Conservation (phyloP, 2,888 invertebrate genomes). For the Trichopria drosophilae region DNA sequence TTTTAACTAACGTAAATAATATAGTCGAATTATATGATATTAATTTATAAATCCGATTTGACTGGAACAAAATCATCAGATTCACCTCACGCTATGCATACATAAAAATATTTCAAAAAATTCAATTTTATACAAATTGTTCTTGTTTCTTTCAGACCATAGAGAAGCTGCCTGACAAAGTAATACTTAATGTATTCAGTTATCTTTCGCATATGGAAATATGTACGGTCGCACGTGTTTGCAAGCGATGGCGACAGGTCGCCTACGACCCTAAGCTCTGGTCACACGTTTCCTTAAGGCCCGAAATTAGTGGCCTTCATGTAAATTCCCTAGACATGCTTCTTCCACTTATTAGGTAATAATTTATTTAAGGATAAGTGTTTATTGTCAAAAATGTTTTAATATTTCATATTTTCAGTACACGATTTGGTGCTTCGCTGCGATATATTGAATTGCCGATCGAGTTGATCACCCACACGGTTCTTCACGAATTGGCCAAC, state of each 20-base stretch:
- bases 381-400: conserved; percentile 1
- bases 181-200: conserved; percentile 89
- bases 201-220: conserved; percentile 93
- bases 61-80: too few species aligned
- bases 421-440: conserved; percentile 84
- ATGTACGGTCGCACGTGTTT: conserved; percentile 89
- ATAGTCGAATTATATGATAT: too few species aligned
- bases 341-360: conserved; percentile 77
- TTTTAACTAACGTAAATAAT: too few species aligned
- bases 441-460: conserved; percentile 92
- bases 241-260: conserved; percentile 93
- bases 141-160: conserved; percentile 78
- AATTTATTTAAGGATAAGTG: conserved; percentile 14
- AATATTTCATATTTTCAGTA: conserved; percentile 57
- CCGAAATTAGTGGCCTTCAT: conserved; percentile 93
- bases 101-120: too few species aligned
- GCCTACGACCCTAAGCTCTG: conserved; percentile 95
- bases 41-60: too few species aligned
- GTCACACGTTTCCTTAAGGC: conserved; percentile 93
- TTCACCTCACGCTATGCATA: too few species aligned
- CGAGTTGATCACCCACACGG: conserved; percentile 94
- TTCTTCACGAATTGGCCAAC: conserved; percentile 93
- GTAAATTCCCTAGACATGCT: conserved; percentile 87
- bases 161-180: conserved; percentile 96
- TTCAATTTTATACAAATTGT: too few species aligned